Percentiles rank a stretch among this genome's conserved stretches.
These are phyloP conservation scores for Dorcus parallelipipedus DNA, from an alignment of 2,888 invertebrate genomes.

Conservation along the genomic window DNA sequence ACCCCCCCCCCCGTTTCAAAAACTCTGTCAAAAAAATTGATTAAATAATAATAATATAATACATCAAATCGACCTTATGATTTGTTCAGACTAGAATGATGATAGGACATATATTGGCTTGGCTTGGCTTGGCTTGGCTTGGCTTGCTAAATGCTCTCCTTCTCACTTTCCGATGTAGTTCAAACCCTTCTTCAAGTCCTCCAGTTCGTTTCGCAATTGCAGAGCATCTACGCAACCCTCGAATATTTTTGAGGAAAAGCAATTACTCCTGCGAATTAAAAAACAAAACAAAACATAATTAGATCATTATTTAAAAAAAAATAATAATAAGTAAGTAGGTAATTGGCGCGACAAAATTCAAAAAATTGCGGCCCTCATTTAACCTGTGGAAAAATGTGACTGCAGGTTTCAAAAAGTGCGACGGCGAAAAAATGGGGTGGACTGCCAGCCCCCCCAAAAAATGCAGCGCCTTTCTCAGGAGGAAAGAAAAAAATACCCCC, in stretches of 20 bases:
- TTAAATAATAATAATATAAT: slow-evolving; percentile 13
- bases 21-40: slow-evolving; percentile 3
- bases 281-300: slow-evolving; percentile 71
- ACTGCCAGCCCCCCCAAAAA: too few species aligned
- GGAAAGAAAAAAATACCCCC: too few species aligned
- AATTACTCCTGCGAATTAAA: slow-evolving; percentile 48
- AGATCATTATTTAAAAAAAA: slow-evolving; percentile 4
- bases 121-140: slow-evolving; percentile 8
- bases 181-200: slow-evolving; percentile 32
- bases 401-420: too few species aligned
- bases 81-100: not conserved
- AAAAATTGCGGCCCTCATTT: too few species aligned
- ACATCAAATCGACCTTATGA: slow-evolving; percentile 11
- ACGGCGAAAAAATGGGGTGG: too few species aligned
- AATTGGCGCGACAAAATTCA: too few species aligned
- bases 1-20: slow-evolving; percentile 1
- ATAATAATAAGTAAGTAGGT: too few species aligned
- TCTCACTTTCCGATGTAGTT: slow-evolving; percentile 11
- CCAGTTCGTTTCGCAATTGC: slow-evolving; percentile 77
- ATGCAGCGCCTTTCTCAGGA: too few species aligned
- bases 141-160: slow-evolving; percentile 1
- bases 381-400: too few species aligned
- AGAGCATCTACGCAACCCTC: slow-evolving; percentile 86
- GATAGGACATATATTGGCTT: slow-evolving; percentile 8
- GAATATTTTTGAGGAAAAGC: slow-evolving; percentile 88